Conservation (phyloP, 2,797 vertebrate genomes). For the Hephaestus fuliginosus region DNA sequence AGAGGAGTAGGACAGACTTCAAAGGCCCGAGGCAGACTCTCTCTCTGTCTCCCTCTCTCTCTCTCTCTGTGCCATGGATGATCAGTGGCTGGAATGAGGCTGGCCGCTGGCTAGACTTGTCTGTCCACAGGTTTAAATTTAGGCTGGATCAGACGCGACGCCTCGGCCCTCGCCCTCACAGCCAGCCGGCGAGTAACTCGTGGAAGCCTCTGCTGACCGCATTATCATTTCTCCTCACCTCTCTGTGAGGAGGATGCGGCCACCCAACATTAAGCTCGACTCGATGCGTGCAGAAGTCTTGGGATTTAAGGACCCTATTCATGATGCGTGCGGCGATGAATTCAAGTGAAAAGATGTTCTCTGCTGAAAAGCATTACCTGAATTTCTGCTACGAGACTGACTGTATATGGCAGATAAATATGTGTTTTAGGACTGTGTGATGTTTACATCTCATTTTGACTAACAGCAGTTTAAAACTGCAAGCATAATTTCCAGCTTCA, state of each 20-base stretch:
- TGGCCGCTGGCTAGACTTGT: constrained; percentile 80
- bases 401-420: constrained; percentile 2
- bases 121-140: constrained; percentile 88
- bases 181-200: constrained; percentile 37
- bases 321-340: not conserved
- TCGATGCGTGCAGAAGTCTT: constrained; percentile 8
- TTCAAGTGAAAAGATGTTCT: not conserved
- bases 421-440: not conserved
- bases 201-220: constrained; percentile 56
- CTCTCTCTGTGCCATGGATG: constrained; percentile 39
- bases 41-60: constrained; percentile 16
- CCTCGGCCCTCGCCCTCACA: constrained; percentile 45
- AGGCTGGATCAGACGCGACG: constrained; percentile 74
- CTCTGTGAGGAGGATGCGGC: constrained; percentile 40
- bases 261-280: constrained; percentile 47
- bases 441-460: constrained; percentile 47
- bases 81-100: constrained; percentile 74
- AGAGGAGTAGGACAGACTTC: constrained; percentile 47
- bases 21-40: constrained; percentile 46
- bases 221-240: constrained; percentile 64
- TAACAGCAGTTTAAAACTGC: constrained; percentile 36
- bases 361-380: not conserved
- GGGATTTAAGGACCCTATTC: constrained; percentile 23
- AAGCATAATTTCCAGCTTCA: constrained; percentile 36
- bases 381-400: not conserved